Base-by-base conservation (phyloP, 2,797 vertebrate genomes). In the Enteromius trimaculatus region DNA sequence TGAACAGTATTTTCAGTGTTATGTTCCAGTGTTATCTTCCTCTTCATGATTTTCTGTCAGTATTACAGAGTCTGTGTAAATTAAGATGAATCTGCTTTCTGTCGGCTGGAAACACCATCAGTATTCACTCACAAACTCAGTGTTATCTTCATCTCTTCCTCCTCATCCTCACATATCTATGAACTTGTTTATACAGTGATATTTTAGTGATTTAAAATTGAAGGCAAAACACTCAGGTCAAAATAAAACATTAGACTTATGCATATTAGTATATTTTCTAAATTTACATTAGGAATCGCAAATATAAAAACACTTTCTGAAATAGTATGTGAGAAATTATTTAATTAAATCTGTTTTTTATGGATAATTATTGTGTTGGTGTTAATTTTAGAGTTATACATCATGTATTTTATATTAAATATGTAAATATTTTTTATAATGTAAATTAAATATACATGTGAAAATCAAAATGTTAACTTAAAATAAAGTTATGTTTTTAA, bases 111-210 rank as follows among this genome's bases (percentile, higher is more conserved):
- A 69, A 44, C 65, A 78, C 68, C 72, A 77, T 82, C 85, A 86
- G 85, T 88, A 88, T 88, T 82, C 76, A 51, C 60, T 82, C 74
- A 64, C 29, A 37, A 29, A 42, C 34, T 60, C 53, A 70, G 39
- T 80, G 66, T 82, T 81, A 42, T 76, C 71, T 70, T 68, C 64
- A 77, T 77, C 60, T 68, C 34, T 13, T 58, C 60, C n/a, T 77
- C 65, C 21, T 77, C 47, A 26, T 68, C 44, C 82, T 72, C 14
- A 55, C 49, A 51, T 37, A 17, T n/a, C 49, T 31, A 53, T n/a
- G 3, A n/a, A 8, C 1, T n/a, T 34, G 14, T 21, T 21, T n/a
- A 13, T 51, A n/a, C 47, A 1, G 47, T 4, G 2, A 53, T 74
- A 53, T 53, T 53, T 53, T 49, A 34, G 29, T 11, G 0, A 21